Base-by-base conservation (phyloP, 2,797 vertebrate species). In the Zenarchopterus dispar region DNA sequence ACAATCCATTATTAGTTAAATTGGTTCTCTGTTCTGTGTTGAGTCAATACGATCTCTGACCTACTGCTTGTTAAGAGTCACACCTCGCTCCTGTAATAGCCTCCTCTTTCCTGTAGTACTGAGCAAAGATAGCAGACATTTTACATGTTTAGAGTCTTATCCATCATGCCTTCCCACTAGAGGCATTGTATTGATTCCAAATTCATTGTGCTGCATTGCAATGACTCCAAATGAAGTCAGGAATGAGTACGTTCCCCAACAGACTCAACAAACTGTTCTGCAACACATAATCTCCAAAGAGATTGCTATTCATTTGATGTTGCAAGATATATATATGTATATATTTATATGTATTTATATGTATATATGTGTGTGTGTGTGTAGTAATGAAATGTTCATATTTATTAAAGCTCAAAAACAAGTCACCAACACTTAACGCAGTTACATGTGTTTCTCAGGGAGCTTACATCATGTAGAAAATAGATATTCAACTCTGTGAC, bases 21-120 rank as follows among this genome's bases (percentile, higher is more conserved):
- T 76, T 77, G 63, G 60, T 23, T 77, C 58, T 52, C 23, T 54
- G 11, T 43, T 56, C 56, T 55, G 42, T 17, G 2, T 61, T 74
- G 39, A 67, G 56, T 63, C 60, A 0, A 43, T 56, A 23, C 62
- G 24, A 78, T 72, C 73, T 85, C 79, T 84, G 75, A 83, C 69
- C 66, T 39, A 1, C 17, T 15, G 45, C 43, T 66, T 45, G 65
- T 62, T 68, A 45, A 17, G 41, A 56, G 47, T 72, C 62, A 68
- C 44, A 44, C 19, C 22, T 61, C 43, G 18, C n/a, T 49, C 41
- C 39, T 39, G 18, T 19, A 23, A 24, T 62, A 70, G 62, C 24
- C 18, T 23, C 10, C 41, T 8, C 41, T 63, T 43, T 28, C 9
- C 9, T 26, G 41, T 19, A 45, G 39, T 9, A 6, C n/a, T 16